Conservation (phyloP, 2,888 invertebrate genomes). For the Exocentrus adspersus region DNA sequence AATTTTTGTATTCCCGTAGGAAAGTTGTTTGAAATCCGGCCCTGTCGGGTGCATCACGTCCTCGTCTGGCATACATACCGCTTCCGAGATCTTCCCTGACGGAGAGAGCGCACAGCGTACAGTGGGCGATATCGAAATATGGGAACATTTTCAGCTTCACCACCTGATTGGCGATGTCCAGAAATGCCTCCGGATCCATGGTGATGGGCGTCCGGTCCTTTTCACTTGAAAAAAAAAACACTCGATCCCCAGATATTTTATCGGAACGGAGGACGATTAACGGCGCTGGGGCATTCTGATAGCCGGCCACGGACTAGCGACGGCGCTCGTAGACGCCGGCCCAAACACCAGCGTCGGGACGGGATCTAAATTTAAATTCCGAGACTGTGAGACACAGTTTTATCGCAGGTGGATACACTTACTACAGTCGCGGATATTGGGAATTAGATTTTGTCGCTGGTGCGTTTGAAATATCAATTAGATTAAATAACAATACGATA, state of each 20-base stretch:
- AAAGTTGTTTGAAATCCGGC: constrained; percentile 1
- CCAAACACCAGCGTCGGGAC: constrained; percentile 5
- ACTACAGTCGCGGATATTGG: not conserved
- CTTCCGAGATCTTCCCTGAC: constrained; percentile 94
- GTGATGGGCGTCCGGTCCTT: constrained; percentile 36
- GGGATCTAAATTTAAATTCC: constrained; percentile 27
- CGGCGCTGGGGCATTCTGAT: constrained; percentile 40
- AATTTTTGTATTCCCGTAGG: not conserved
- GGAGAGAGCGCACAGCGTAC: constrained; percentile 91
- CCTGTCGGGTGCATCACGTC: not conserved
- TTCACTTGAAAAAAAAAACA: not conserved
- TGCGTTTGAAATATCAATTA: too few species aligned
- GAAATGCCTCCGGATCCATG: constrained; percentile 96
- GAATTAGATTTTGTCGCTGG: too few species aligned
- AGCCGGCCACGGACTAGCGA: constrained; percentile 41
- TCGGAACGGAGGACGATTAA: constrained; percentile 21
- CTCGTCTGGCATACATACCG: constrained; percentile 70
- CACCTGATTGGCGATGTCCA: constrained; percentile 98
- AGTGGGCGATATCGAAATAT: constrained; percentile 98
- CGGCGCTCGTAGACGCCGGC: constrained; percentile 18
- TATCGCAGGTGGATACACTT: constrained; percentile 7
- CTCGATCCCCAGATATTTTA: not conserved
- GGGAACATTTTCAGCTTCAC: constrained; percentile 99
- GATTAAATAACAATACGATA: too few species aligned
- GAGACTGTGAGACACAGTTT: constrained; percentile 6